Evolutionary conservation across 2,113 vertebrate species (phyloP), one percentile per base, ranked within the genome.

Genomic region (Grammomys surdaster): DNA sequence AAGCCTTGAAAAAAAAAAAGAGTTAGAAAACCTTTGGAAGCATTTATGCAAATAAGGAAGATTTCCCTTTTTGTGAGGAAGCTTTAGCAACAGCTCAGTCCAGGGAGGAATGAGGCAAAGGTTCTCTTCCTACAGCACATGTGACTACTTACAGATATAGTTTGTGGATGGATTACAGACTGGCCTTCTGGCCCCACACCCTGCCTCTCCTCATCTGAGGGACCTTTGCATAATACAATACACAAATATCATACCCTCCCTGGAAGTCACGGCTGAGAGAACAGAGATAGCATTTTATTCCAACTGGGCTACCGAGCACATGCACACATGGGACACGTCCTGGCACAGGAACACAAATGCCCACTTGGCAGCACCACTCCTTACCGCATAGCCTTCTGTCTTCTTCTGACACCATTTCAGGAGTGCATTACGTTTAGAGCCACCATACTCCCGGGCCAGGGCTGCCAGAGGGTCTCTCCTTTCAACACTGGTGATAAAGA

Each of bases 341-440:
- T 36, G 78, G 36, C 88, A 33, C 9, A n/a, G 87, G 69, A 48
- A 56, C 1, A 33, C 46, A 1, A 28, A 46, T 1, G 20, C 20
- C 78, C 20, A 22, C 3, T 76, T 48, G 76, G 76, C 24, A 69
- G 58, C 54, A 19, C 12, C 0, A 0, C 36, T 90, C 91, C 99
- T 99, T 98, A 99, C 99, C 98, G 99, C 99, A 97, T 99, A 99
- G 93, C 99, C 99, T 96, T 99, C 99, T 91, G 99, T 99, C 98
- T 99, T 99, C 98, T 99, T 99, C 98, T 99, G 99, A 98, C 99
- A 99, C 99, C 99, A 99, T 97, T 99, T 99, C 98, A 99, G 98
- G 93, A 99, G 98, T 97, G 99, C 99, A 19, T 99, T 99, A 97
- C 99, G 99, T 98, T 99, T 99, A 14, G 99, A 99, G 97, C 99